Base-by-base conservation (phyloP, 1,140 invertebrate species). In the Neotoxoptera formosana region DNA sequence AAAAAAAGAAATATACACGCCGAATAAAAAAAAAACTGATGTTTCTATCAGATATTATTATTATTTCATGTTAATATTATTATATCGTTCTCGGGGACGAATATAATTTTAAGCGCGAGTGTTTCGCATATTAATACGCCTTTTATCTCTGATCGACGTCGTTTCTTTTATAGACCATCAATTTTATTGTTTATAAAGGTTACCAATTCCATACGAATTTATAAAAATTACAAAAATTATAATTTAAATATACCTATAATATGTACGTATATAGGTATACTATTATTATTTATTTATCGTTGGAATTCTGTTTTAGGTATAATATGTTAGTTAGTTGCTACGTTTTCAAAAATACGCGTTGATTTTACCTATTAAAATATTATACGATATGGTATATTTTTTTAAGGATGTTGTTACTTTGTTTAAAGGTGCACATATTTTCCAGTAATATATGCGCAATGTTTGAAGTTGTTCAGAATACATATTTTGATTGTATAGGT, bases 21-120 rank as follows among this genome's bases (percentile, higher is more conserved):
- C 20, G 45, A 48, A 88, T 34, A 48, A 34, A 47, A 48, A 34
- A 47, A 47, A 83, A 87, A 88, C 86, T 48, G 86, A 88, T 53
- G 20, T 89, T 89, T 53, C n/a, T 89, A 89, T 89, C 48, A 89
- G 87, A 89, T 89, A 89, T 89, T 89, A 8, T 48, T 88, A 53
- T 51, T 88, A 53, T 89, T 89, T 53, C 87, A 36, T 89, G 47
- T 89, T 53, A 89, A 89, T 89, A 53, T 89, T n/a, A n/a, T n/a
- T n/a, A n/a, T n/a, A n/a, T 53, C 8, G 51, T 89, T 89, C 23
- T 47, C 87, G 30, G 47, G 25, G 87, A 89, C n/a, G 48, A 89
- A 89, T 89, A 89, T 89, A 51, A 89, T 89, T 89, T 51, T 9
- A 53, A 53, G 36, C 9, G n/a, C 8, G 48, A 36, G 47, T 89